Conservation (phyloP, 1,140 invertebrate genomes). For the Stegodyphus mimosarum region DNA sequence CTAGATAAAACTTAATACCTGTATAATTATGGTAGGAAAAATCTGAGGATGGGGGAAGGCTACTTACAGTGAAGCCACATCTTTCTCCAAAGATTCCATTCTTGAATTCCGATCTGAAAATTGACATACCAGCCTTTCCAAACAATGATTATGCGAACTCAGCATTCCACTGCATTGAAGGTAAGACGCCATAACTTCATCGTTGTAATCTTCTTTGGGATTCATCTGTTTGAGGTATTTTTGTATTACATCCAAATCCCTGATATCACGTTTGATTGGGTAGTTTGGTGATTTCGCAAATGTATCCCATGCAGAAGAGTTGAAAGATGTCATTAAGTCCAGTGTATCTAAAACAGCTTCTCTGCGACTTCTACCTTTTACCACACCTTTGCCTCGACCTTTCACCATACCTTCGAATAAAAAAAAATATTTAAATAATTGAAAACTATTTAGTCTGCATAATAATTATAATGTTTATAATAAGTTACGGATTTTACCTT, state of each 20-base stretch:
- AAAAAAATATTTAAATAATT: too few species aligned
- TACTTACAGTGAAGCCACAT: conserved; percentile 66
- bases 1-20: neutral
- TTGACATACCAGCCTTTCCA: conserved; percentile 68
- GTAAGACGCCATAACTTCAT: conserved; percentile 66
- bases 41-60: neutral
- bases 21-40: neutral
- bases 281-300: neutral
- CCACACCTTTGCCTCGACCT: conserved; percentile 18
- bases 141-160: conserved; percentile 63
- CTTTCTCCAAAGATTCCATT: conserved; percentile 63
- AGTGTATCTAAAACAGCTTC: conserved; percentile 26
- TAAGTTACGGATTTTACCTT: too few species aligned
- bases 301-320: neutral
- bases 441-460: too few species aligned
- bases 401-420: too few species aligned
- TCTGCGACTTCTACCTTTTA: conserved; percentile 49
- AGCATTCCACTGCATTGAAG: conserved; percentile 66
- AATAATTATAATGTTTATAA: too few species aligned
- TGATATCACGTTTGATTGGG: conserved; percentile 24
- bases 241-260: conserved; percentile 62
- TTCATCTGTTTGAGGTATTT: conserved; percentile 63
- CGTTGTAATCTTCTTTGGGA: conserved; percentile 64
- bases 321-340: neutral
- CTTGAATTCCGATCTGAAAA: conserved; percentile 67